phyloP scores from a whole-genome alignment of 2,888 invertebrate species.

The Tachina fera region DNA sequence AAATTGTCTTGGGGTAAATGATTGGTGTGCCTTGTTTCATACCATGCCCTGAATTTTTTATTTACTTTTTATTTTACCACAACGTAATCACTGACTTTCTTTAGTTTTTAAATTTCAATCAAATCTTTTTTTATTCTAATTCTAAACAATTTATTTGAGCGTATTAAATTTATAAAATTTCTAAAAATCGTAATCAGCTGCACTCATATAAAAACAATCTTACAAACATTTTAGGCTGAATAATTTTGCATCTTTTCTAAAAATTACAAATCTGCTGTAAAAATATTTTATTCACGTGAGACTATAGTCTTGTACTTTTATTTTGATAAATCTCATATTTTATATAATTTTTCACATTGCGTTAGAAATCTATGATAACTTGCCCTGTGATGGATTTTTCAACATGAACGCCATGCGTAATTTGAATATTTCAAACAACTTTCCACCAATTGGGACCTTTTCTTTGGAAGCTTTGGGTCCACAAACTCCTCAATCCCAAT shows the following conservation, averaged over 20 bases:
- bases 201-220: conserved; percentile 3
- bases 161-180: conserved; percentile 44
- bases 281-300: background rate
- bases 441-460: conserved; percentile 83
- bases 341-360: conserved; percentile 27
- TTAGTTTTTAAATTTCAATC: conserved; percentile 22
- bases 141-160: conserved; percentile 23
- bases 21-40: too few relatives aligned
- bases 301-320: conserved; percentile 1
- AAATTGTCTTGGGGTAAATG: too few relatives aligned
- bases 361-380: conserved; percentile 82
- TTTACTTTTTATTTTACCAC: conserved; percentile 7
- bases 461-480: conserved; percentile 81
- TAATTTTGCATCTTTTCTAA: background rate
- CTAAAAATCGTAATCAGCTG: conserved; percentile 25
- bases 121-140: conserved; percentile 23
- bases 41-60: background rate
- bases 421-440: conserved; percentile 81
- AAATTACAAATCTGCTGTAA: conserved; percentile 17
- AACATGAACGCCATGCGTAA: conserved; percentile 83
- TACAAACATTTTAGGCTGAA: conserved; percentile 25
- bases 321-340: background rate
- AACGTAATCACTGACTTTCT: conserved; percentile 27
- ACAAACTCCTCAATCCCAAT: conserved; percentile 73
- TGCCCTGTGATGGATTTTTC: conserved; percentile 81